These are phyloP conservation scores for Lasius fuliginosus DNA, from an alignment of 2,888 invertebrate genomes.

Conservation along the genomic window DNA sequence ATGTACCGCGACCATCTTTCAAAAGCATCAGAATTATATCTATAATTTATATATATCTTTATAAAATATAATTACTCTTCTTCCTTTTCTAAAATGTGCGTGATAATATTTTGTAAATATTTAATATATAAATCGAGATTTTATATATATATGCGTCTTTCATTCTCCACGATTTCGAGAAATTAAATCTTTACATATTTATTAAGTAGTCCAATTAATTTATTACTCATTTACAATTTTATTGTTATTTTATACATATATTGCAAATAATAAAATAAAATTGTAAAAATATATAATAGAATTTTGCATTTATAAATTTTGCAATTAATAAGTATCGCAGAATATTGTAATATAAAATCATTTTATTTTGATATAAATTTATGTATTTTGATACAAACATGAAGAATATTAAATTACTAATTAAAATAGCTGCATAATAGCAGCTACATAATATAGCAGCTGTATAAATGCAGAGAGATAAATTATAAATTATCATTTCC, in stretches of 20 bases:
- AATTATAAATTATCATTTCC: conserved; percentile 5
- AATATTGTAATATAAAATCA: not conserved
- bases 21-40: not conserved
- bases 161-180: not conserved
- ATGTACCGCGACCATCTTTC: not conserved
- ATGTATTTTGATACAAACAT: not conserved
- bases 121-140: not conserved
- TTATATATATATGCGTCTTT: not conserved
- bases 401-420: not conserved
- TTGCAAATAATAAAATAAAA: not conserved
- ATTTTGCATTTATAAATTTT: not conserved
- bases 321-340: not conserved
- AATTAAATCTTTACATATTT: not conserved
- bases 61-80: not conserved
- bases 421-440: not conserved
- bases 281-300: not conserved
- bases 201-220: not conserved
- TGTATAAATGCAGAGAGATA: not conserved
- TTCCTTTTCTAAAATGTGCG: not conserved
- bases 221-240: not conserved
- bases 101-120: not conserved
- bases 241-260: not conserved
- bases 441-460: not conserved
- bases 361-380: not conserved
- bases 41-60: not conserved